Percentiles rank a stretch among this genome's conserved stretches.
Evolutionary conservation across 2,797 vertebrate genomes (phyloP).

Genomic region (Phataginus tricuspis): DNA sequence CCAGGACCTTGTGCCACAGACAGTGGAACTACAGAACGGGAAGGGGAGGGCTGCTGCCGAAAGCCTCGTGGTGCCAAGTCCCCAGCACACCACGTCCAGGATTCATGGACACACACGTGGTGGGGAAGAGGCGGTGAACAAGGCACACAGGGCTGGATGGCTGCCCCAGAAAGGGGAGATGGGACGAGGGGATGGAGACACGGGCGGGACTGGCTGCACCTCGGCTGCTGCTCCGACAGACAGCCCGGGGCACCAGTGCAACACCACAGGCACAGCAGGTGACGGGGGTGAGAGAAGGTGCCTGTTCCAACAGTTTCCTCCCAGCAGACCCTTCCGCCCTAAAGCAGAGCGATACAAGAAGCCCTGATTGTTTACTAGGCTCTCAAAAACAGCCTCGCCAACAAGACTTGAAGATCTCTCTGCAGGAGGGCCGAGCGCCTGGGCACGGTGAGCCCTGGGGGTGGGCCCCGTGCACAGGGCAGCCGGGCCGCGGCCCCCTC

Average conservation of each 20-base stretch:
- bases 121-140: too few relatives aligned
- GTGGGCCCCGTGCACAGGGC: not conserved
- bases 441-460: not conserved
- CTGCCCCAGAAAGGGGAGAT: too few relatives aligned
- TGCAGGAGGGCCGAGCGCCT: not conserved
- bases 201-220: too few relatives aligned
- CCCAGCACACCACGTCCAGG: too few relatives aligned
- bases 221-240: not conserved
- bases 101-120: too few relatives aligned
- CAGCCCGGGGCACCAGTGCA: not conserved
- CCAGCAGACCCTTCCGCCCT: not conserved
- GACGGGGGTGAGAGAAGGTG: not conserved
- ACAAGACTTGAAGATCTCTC: not conserved
- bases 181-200: accelerated
- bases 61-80: too few relatives aligned
- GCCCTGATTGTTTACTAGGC: not conserved
- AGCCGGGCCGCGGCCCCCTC: conserved; percentile 37
- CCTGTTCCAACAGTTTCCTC: not conserved
- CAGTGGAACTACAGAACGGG: too few relatives aligned
- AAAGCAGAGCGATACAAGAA: not conserved
- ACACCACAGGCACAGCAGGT: not conserved
- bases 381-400: not conserved
- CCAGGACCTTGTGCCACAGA: too few relatives aligned
- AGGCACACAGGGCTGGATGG: too few relatives aligned
- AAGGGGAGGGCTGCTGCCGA: too few relatives aligned